Percentiles rank a stretch among this genome's conserved stretches.
Conservation (phyloP, 2,797 vertebrate genomes). For the Phyllotis vaccarum region DNA sequence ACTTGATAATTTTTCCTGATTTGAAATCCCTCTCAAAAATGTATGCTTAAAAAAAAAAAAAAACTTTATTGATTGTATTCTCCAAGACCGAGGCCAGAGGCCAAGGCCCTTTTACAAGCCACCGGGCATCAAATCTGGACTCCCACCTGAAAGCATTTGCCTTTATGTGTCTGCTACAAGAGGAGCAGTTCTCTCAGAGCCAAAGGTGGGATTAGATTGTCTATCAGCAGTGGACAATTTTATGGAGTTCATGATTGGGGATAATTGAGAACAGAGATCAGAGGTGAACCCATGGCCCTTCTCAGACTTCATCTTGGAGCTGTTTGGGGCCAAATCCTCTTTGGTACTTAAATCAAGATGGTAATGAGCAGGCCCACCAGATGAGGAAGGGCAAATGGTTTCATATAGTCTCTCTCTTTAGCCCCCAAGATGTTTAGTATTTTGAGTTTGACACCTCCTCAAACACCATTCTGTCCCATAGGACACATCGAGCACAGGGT, state of each 20-base stretch:
- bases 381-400: fast-evolving
- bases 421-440: neutral
- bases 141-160: fast-evolving
- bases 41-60: no score
- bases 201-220: neutral
- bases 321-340: neutral
- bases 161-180: fast-evolving
- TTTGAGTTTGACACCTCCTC: no score
- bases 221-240: neutral
- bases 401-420: neutral
- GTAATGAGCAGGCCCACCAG: neutral
- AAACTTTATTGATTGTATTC: no score
- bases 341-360: neutral
- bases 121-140: neutral
- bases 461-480: fast-evolving
- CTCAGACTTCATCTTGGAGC: neutral
- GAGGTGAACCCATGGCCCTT: neutral
- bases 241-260: neutral
- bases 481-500: fast-evolving
- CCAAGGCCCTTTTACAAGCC: neutral
- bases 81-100: neutral
- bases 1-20: neutral
- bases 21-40: neutral
- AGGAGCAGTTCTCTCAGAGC: neutral
- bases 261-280: neutral